phyloP scores from a whole-genome alignment of 2,888 invertebrate species.

The Euphydryas editha region DNA sequence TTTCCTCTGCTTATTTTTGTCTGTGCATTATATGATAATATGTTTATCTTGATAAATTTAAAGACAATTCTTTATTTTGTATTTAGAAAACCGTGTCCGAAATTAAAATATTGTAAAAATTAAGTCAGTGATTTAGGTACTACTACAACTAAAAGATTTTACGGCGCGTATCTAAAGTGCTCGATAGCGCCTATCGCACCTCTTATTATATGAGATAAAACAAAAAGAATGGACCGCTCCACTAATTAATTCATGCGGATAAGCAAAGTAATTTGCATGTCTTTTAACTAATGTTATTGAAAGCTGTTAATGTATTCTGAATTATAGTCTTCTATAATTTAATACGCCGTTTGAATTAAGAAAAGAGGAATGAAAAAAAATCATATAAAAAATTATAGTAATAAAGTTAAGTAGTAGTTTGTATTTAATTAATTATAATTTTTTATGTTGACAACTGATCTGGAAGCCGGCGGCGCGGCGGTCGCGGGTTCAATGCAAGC shows the following conservation, averaged over 20 bases:
- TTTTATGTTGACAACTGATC: too few relatives aligned
- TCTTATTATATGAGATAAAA: slow-evolving; percentile 28
- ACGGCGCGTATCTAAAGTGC: slow-evolving; percentile 34
- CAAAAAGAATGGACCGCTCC: slow-evolving; percentile 26
- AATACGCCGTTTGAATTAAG: neutral
- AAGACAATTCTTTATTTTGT: slow-evolving; percentile 23
- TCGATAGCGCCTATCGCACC: slow-evolving; percentile 26
- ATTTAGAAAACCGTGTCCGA: slow-evolving; percentile 21
- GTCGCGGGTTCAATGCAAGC: too few relatives aligned
- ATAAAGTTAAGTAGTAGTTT: too few relatives aligned
- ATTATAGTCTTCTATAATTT: slow-evolving; percentile 19
- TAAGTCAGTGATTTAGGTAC: slow-evolving; percentile 28
- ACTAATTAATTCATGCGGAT: slow-evolving; percentile 38
- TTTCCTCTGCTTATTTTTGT: slow-evolving; percentile 44
- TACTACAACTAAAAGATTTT: slow-evolving; percentile 22
- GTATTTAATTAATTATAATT: too few relatives aligned
- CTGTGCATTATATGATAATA: slow-evolving; percentile 38
- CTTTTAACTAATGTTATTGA: slow-evolving; percentile 35
- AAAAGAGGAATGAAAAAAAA: neutral
- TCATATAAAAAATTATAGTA: too few relatives aligned
- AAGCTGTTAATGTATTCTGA: slow-evolving; percentile 19
- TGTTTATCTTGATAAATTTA: slow-evolving; percentile 38
- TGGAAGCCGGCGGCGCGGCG: too few relatives aligned
- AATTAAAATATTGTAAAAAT: slow-evolving; percentile 28
- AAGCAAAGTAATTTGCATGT: slow-evolving; percentile 37